These are phyloP conservation scores for Penaeus chinensis DNA, from an alignment of 1,140 invertebrate genomes.

Conservation along the genomic window DNA sequence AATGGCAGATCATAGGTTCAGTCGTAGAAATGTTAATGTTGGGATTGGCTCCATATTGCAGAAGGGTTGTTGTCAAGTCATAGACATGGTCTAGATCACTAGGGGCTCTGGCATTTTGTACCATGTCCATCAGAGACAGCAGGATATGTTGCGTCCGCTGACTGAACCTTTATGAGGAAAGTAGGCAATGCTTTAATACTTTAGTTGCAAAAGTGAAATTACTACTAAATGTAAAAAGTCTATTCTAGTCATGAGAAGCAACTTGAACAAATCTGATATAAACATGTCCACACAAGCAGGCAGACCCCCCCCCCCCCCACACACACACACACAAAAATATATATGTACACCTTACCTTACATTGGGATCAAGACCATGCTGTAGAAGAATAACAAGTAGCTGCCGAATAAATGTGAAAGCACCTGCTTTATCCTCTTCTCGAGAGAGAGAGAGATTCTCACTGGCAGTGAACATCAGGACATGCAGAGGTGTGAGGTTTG, in stretches of 20 bases:
- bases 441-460: slow-evolving; percentile 78
- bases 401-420: slow-evolving; percentile 71
- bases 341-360: slow-evolving; percentile 56
- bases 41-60: slow-evolving; percentile 71
- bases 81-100: slow-evolving; percentile 78
- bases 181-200: background rate
- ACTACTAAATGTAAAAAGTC: too few species aligned
- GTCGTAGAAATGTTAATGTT: slow-evolving; percentile 66
- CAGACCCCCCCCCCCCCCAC: background rate
- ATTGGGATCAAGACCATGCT: slow-evolving; percentile 76
- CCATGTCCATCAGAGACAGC: slow-evolving; percentile 77
- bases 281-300: too few species aligned
- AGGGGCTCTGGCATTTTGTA: slow-evolving; percentile 76
- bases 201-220: background rate
- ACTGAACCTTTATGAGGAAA: slow-evolving; percentile 66
- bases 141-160: slow-evolving; percentile 76
- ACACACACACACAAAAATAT: background rate
- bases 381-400: slow-evolving; percentile 76
- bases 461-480: slow-evolving; percentile 80
- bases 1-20: slow-evolving; percentile 69
- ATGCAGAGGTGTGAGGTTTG: slow-evolving; percentile 78
- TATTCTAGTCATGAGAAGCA: too few species aligned
- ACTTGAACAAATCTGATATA: too few species aligned
- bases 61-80: slow-evolving; percentile 76
- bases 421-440: slow-evolving; percentile 73